Conservation (phyloP, 2,888 invertebrate genomes). For the Cataglyphis rosenhaueri region DNA sequence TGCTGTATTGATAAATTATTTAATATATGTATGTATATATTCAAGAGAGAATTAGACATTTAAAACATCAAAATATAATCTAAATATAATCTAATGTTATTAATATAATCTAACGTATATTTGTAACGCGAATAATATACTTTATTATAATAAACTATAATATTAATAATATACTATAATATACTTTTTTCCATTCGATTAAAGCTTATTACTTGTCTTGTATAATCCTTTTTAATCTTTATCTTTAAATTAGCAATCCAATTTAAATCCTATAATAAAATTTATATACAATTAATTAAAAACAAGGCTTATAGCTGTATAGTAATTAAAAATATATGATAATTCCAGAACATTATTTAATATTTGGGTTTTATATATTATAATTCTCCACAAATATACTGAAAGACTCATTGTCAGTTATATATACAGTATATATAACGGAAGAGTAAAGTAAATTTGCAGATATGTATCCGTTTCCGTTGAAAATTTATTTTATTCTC, state of each 20-base stretch:
- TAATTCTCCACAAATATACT: neutral
- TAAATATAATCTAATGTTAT: neutral
- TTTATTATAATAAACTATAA: no score
- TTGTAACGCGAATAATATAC: neutral
- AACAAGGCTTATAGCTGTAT: neutral
- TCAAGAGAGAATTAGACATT: neutral
- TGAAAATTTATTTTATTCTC: neutral
- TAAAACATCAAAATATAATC: neutral
- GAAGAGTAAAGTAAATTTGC: neutral
- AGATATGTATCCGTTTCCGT: neutral
- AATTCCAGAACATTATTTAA: neutral
- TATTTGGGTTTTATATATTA: neutral
- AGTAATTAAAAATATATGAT: neutral
- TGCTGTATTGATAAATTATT: constrained; percentile 8
- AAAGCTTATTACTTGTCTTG: neutral
- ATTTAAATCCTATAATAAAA: constrained; percentile 7
- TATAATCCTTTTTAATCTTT: neutral
- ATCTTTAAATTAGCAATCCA: neutral
- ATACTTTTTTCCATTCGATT: neutral
- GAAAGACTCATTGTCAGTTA: neutral
- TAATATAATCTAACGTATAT: neutral
- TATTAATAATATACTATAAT: no score
- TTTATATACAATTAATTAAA: constrained; percentile 4
- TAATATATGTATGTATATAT: neutral
- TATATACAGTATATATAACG: neutral